Conservation (phyloP, 2,113 vertebrate species). For the Centrocercus urophasianus region DNA sequence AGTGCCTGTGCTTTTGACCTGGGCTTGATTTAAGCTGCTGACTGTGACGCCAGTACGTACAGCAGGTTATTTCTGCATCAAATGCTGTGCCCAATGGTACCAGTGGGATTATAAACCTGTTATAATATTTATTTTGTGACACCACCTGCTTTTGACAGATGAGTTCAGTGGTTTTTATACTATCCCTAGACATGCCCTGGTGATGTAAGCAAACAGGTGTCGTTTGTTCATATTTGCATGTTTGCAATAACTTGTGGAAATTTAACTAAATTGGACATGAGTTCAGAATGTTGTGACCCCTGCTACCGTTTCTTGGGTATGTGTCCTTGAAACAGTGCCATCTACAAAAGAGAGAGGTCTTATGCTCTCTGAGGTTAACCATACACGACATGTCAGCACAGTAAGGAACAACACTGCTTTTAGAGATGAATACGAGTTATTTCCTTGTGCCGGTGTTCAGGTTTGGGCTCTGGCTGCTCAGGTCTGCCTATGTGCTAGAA, state of each 20-base stretch:
- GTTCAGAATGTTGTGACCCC: background rate
- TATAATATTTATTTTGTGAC: conserved; percentile 61
- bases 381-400: background rate
- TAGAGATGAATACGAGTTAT: background rate
- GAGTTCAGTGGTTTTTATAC: conserved; percentile 3
- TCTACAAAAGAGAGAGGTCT: background rate
- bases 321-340: background rate
- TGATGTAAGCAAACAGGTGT: background rate
- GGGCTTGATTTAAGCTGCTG: background rate
- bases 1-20: background rate
- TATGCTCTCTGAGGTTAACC: background rate
- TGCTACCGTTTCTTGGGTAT: background rate
- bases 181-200: background rate
- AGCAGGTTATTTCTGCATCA: background rate
- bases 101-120: conserved; percentile 29
- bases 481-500: background rate
- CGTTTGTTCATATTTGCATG: background rate
- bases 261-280: background rate
- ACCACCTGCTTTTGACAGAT: conserved; percentile 18
- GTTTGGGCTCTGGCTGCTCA: background rate
- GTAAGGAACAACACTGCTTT: background rate
- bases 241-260: background rate
- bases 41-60: background rate
- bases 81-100: background rate
- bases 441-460: background rate